phyloP scores from a whole-genome alignment of 2,113 vertebrate species.

The Sterrhoptilus dennistouni region DNA sequence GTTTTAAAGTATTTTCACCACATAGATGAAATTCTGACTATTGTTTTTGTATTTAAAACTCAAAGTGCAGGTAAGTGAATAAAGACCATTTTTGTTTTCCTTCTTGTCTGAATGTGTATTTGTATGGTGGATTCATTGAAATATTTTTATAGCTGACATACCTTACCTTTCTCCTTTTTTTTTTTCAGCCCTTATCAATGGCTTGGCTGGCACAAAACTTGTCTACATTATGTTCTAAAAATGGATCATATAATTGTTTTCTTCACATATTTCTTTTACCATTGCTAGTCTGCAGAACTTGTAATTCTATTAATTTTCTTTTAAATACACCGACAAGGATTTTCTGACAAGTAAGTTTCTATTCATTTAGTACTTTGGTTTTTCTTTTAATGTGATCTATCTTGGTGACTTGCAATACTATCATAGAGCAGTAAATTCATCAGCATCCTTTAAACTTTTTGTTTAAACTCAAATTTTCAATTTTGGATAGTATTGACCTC shows the following conservation, averaged over 20 bases:
- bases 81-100: not conserved
- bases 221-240: not conserved
- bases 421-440: not conserved
- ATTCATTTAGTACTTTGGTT: not conserved
- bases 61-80: not conserved
- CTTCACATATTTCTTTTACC: not conserved
- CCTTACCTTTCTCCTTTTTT: not conserved
- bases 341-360: not conserved
- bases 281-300: not conserved
- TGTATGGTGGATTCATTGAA: not conserved
- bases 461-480: not conserved
- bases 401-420: not conserved
- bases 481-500: not conserved
- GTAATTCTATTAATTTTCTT: not conserved
- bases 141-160: not conserved
- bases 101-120: not conserved
- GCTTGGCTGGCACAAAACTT: not conserved
- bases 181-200: not conserved
- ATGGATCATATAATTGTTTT: not conserved
- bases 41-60: slow-evolving; percentile 45
- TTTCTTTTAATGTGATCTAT: not conserved
- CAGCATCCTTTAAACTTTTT: not conserved
- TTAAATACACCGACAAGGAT: not conserved
- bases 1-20: slow-evolving; percentile 19
- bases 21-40: not conserved